Percentiles rank a stretch among this genome's conserved stretches.
Conservation (phyloP, 2,888 invertebrate genomes). For the Hololepta plana region DNA sequence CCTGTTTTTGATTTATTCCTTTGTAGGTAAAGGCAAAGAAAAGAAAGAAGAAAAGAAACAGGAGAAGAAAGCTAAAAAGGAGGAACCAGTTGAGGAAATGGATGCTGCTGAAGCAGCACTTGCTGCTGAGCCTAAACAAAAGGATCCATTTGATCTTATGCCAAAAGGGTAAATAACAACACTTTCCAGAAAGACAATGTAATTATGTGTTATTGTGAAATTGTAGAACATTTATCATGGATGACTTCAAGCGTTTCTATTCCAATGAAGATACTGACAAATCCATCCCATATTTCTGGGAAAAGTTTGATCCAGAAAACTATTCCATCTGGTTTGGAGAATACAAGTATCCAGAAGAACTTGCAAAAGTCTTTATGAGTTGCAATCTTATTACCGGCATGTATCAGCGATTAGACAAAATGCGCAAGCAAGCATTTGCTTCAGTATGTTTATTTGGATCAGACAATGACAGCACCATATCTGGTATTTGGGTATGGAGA, state of each 20-base stretch:
- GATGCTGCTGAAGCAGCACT: constrained; percentile 50
- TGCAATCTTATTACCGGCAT: constrained; percentile 92
- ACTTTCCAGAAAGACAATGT: no score
- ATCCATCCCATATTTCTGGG: constrained; percentile 96
- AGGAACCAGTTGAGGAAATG: constrained; percentile 37
- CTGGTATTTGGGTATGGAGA: constrained; percentile 97
- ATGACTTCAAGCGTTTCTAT: constrained; percentile 93
- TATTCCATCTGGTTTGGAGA: constrained; percentile 96
- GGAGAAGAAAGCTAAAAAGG: constrained; percentile 30
- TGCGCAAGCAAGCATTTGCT: constrained; percentile 92
- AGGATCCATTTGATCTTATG: constrained; percentile 80
- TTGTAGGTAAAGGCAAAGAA: constrained; percentile 17
- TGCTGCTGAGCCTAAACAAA: constrained; percentile 61
- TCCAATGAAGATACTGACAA: constrained; percentile 66
- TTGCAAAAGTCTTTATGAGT: constrained; percentile 90
- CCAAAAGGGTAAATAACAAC: no score
- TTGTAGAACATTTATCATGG: constrained; percentile 74
- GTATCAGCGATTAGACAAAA: constrained; percentile 92
- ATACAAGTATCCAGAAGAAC: constrained; percentile 90
- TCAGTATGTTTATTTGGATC: constrained; percentile 86
- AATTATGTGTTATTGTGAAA: constrained; percentile 2
- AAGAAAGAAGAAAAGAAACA: constrained; percentile 31
- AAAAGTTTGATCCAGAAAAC: constrained; percentile 89
- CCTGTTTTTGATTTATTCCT: constrained; percentile 3
- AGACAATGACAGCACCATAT: constrained; percentile 83